Evolutionary conservation across 2,888 invertebrate species (phyloP).

Genomic region (Metalampra italica): DNA sequence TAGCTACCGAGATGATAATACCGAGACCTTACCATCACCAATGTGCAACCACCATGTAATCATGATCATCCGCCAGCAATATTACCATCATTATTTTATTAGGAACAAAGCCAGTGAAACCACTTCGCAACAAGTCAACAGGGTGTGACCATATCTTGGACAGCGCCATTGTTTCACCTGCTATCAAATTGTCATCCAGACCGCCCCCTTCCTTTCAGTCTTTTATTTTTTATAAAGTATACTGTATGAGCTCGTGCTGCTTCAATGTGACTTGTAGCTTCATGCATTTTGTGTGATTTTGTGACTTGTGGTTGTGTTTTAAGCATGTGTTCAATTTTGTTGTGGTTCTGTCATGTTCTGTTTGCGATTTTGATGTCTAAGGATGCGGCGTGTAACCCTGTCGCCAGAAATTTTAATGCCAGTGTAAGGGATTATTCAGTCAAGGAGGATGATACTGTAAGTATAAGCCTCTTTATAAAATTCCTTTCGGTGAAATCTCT

Average conservation of each 20-base stretch:
- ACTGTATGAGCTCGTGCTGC: constrained; percentile 29
- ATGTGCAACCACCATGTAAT: constrained; percentile 50
- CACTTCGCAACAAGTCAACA: constrained; percentile 63
- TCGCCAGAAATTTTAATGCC: constrained; percentile 46
- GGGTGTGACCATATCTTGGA: constrained; percentile 61
- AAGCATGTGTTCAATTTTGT: constrained; percentile 6
- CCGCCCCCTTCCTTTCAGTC: constrained; percentile 43
- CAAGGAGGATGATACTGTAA: constrained; percentile 40
- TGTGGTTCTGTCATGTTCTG: neutral
- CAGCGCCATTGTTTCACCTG: constrained; percentile 56
- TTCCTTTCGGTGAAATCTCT: too few species aligned
- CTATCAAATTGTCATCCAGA: constrained; percentile 65
- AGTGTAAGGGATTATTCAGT: constrained; percentile 51
- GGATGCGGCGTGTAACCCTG: constrained; percentile 22
- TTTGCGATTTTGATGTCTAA: neutral
- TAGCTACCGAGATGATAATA: too few species aligned
- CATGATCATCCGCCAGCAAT: constrained; percentile 58
- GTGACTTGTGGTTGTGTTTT: constrained; percentile 3
- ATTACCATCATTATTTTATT: constrained; percentile 59
- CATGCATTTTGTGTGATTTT: constrained; percentile 9
- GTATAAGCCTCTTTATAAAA: constrained; percentile 25
- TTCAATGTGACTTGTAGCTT: constrained; percentile 31
- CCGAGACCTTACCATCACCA: neutral
- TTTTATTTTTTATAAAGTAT: constrained; percentile 56
- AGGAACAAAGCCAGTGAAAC: constrained; percentile 65